These are phyloP conservation scores for Neotoma lepida DNA, from an alignment of 2,113 vertebrate species.

Conservation along the genomic window DNA sequence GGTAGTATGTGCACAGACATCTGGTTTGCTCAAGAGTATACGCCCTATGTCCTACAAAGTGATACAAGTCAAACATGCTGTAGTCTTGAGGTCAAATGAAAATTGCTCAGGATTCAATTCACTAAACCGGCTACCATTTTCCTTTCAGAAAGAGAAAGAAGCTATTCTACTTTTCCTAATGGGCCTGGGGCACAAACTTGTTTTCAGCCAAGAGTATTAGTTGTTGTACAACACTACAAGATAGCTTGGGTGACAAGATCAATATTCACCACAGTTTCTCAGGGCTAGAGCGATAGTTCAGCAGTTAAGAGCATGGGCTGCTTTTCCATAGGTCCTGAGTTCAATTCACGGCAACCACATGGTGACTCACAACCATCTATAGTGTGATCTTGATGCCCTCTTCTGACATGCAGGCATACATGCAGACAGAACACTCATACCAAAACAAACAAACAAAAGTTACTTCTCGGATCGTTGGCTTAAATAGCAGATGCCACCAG, in stretches of 20 bases:
- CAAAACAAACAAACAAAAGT: too few relatives aligned
- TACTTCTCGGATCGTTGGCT: not conserved
- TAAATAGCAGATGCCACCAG: not conserved
- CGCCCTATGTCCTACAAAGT: not conserved
- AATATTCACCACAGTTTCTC: not conserved
- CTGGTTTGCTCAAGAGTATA: not conserved
- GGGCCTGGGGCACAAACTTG: not conserved
- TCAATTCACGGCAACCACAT: too few relatives aligned
- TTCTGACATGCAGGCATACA: too few relatives aligned
- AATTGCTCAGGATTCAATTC: not conserved
- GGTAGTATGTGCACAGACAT: not conserved
- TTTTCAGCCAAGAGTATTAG: not conserved
- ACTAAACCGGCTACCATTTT: not conserved
- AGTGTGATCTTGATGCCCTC: too few relatives aligned
- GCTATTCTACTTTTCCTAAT: not conserved
- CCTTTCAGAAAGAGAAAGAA: not conserved
- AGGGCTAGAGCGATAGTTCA: too few relatives aligned
- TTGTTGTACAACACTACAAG: not conserved
- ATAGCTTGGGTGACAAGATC: not conserved
- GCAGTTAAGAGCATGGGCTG: too few relatives aligned
- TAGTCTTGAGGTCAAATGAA: not conserved
- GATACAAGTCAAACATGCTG: not conserved
- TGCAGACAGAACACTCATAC: too few relatives aligned
- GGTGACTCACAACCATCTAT: too few relatives aligned
- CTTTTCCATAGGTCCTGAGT: too few relatives aligned